Base-by-base conservation (phyloP, 2,113 vertebrate genomes). In the Aythya baeri region DNA sequence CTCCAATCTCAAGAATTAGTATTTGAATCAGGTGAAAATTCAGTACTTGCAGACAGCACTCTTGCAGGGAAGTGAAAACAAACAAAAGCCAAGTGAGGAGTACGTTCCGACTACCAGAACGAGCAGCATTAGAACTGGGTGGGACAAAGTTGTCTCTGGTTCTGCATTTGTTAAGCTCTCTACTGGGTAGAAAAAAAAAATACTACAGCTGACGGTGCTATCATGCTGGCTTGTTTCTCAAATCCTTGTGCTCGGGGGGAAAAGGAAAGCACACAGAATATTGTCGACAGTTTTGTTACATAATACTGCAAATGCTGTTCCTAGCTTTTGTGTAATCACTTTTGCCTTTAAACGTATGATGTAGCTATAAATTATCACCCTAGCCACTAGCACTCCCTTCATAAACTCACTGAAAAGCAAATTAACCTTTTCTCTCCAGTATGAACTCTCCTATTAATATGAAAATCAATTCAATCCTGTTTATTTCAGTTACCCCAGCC, bases 391-490 rank as follows among this genome's bases (percentile, higher is more conserved):
- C 72, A 88, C 14, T 76, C 81, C 88, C 94, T 96, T 96, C 95
- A 96, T 96, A 97, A 97, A 95, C 92, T 97, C 91, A 89, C 95
- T 97, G 97, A 95, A 97, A 97, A 97, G 93, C 93, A 97, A 98
- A 98, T 98, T 98, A 98, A 97, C 97, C 97, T 98, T 97, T 98
- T 97, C 90, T 97, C 61, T 96, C 86, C 96, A 61, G 73, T 75
- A 96, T 94, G 94, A 97, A 91, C 96, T 96, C 88, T 92, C 93
- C 90, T 95, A 97, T 97, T 98, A 97, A 97, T 96, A 97, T 95
- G 94, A 96, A 98, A 98, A 98, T 96, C 87, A 97, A 96, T 97
- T 97, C 90, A 94, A 72, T 91, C 68, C 86, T 96, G 85, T 96
- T 84, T 86, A 86, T 94, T 96, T 97, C 94, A 94, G 85, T 96